A percentile compares a stretch with the other conserved stretches of the same genome.
These are phyloP conservation scores for Tortrix viridana DNA, from an alignment of 2,888 invertebrate species.

Conservation along the genomic window DNA sequence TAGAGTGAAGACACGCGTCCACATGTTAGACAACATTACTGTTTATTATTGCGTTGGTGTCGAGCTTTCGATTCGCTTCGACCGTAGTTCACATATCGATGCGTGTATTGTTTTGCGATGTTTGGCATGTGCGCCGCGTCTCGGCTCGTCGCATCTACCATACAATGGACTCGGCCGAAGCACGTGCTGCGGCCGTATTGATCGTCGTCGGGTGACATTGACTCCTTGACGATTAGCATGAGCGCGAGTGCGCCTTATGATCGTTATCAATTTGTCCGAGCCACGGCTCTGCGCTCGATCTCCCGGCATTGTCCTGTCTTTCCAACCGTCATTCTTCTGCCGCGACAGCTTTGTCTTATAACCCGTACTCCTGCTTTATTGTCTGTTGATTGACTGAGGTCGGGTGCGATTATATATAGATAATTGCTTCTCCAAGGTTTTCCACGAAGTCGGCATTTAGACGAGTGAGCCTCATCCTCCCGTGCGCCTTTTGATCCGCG, in stretches of 20 bases:
- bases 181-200: conserved; percentile 79
- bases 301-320: conserved; percentile 73
- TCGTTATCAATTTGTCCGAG: conserved; percentile 75
- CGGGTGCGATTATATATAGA: conserved; percentile 65
- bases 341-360: conserved; percentile 63
- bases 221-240: conserved; percentile 72
- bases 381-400: conserved; percentile 66
- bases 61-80: conserved; percentile 64
- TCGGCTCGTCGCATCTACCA: conserved; percentile 66
- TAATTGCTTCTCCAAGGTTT: conserved; percentile 73
- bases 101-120: conserved; percentile 73
- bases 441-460: conserved; percentile 75
- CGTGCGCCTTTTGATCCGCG: conserved; percentile 68
- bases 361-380: conserved; percentile 60
- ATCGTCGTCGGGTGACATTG: conserved; percentile 68
- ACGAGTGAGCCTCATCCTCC: conserved; percentile 59
- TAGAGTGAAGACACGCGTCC: conserved; percentile 66
- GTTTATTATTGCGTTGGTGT: conserved; percentile 64
- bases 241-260: conserved; percentile 61
- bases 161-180: conserved; percentile 75
- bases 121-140: conserved; percentile 78
- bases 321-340: conserved; percentile 60
- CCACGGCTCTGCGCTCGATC: conserved; percentile 54
- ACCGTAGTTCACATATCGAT: conserved; percentile 67
- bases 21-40: conserved; percentile 65